Conservation (phyloP, 2,113 vertebrate genomes). For the Archocentrus centrarchus region DNA sequence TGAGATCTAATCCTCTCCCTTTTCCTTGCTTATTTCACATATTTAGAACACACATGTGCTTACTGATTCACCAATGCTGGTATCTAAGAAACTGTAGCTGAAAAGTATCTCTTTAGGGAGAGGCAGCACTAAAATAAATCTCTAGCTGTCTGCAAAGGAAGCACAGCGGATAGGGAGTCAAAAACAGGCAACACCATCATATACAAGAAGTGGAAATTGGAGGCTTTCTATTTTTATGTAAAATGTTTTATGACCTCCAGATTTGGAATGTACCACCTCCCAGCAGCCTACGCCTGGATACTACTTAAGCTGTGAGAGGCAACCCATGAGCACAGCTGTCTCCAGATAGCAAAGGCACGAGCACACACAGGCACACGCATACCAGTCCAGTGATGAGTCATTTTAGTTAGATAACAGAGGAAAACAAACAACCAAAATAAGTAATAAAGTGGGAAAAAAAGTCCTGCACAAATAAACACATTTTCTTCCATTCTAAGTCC, state of each 20-base stretch:
- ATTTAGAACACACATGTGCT: not conserved
- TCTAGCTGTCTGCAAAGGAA: not conserved
- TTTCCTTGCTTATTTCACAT: slow-evolving; percentile 31
- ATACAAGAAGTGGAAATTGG: slow-evolving; percentile 45
- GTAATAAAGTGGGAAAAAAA: not conserved
- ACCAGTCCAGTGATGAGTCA: not conserved
- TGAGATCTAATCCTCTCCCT: slow-evolving; percentile 38
- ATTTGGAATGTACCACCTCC: slow-evolving; percentile 77
- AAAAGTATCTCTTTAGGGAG: not conserved
- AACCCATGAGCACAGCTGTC: slow-evolving; percentile 55
- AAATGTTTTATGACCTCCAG: slow-evolving; percentile 75
- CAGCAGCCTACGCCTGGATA: slow-evolving; percentile 67
- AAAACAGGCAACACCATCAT: not conserved
- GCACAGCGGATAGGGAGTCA: not conserved
- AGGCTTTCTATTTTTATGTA: slow-evolving; percentile 71
- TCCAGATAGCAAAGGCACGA: slow-evolving; percentile 44
- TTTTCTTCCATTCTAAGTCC: not conserved
- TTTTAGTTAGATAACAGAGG: not conserved
- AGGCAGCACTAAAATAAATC: not conserved
- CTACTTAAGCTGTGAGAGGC: slow-evolving; percentile 43
- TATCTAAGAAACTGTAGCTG: not conserved
- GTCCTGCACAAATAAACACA: not conserved
- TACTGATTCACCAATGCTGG: not conserved
- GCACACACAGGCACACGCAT: slow-evolving; percentile 9
- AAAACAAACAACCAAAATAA: not conserved